Evolutionary conservation across 35 echinoderm and acorn worm genomes (phyloP).

Genomic region (Lytechinus variegatus): DNA sequence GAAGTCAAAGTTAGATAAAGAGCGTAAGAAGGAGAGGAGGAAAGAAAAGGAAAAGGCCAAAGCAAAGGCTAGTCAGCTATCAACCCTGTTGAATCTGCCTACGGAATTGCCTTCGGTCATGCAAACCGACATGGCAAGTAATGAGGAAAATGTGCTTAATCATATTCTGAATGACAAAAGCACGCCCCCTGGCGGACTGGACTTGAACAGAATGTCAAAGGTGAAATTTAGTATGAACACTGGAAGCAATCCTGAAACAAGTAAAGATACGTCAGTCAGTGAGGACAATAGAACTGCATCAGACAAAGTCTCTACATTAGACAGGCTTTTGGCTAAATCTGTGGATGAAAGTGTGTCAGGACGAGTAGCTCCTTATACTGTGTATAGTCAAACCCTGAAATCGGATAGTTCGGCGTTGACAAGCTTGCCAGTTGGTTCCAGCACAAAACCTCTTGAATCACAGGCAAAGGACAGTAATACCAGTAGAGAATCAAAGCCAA

Average conservation of each 20-base stretch:
- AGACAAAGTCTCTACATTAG: not conserved
- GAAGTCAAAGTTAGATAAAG: conserved; percentile 66
- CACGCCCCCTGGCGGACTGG: not conserved
- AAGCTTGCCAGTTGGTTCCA: not conserved
- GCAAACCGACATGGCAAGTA: not conserved
- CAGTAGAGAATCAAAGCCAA: not conserved
- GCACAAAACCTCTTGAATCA: not conserved
- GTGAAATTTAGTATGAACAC: conserved; percentile 29
- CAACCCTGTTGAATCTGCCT: conserved; percentile 61
- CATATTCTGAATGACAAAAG: conserved; percentile 29
- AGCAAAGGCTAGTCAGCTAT: conserved; percentile 60
- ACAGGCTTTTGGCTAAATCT: not conserved
- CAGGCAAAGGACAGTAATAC: not conserved
- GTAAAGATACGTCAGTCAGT: not conserved
- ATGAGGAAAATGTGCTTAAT: conserved; percentile 30
- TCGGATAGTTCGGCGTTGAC: not conserved
- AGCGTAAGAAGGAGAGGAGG: conserved; percentile 76
- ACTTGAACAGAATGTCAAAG: conserved; percentile 18
- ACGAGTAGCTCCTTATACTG: not conserved
- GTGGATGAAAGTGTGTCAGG: not conserved
- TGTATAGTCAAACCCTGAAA: not conserved
- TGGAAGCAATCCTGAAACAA: not conserved
- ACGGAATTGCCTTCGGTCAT: conserved; percentile 59
- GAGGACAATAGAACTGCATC: not conserved
- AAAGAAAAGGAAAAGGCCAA: conserved; percentile 68